Evolutionary conservation across 1,140 invertebrate species (phyloP), one percentile per base, ranked within the genome.

Genomic region (Brachionus manjavacas): DNA sequence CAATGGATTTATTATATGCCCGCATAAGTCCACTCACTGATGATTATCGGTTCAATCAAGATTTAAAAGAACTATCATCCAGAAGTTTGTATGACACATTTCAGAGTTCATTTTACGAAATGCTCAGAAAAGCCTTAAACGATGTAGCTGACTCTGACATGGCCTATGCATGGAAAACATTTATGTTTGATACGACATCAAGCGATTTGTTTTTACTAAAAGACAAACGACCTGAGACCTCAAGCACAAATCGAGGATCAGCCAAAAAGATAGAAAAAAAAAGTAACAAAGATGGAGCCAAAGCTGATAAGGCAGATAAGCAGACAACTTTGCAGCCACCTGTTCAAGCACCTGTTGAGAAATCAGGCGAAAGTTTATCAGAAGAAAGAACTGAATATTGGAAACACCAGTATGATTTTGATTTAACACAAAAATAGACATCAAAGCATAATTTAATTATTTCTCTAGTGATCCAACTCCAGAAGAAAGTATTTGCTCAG

Each of bases 1-100:
- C 95, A 97, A 92, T 97, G 7, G 79, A 81, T 12, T 20, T 81
- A 8, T 12, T 81, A 8, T 60, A 28, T 31, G 35, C 79, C n/a
- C 52, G 60, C 16, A 81, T 81, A 39, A 60, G 16, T 8, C 79
- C 79, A 43, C 25, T 81, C 4, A 81, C 28, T 11, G 79, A 81
- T 43, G 52, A 49, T 41, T 81, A 31, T 43, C 25, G 52, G 8
- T 16, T 60, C 14, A 43, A 81, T 31, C 2, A 46, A 76, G 72
- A 46, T 49, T 14, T 14, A 23, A 60, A 81, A 46, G 35, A 60
- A 64, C 41, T 81, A 14, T 39, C 52, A 23, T 23, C 20, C 3
- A 60, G 79, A 43, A 41, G 20, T 64, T 81, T 81, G 39, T 41
- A 41, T 31, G 79, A 81, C 87, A 81, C 89, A 23, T 89, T 88